Base-by-base conservation (phyloP, 2,888 invertebrate genomes). In the Thyatira batis region DNA sequence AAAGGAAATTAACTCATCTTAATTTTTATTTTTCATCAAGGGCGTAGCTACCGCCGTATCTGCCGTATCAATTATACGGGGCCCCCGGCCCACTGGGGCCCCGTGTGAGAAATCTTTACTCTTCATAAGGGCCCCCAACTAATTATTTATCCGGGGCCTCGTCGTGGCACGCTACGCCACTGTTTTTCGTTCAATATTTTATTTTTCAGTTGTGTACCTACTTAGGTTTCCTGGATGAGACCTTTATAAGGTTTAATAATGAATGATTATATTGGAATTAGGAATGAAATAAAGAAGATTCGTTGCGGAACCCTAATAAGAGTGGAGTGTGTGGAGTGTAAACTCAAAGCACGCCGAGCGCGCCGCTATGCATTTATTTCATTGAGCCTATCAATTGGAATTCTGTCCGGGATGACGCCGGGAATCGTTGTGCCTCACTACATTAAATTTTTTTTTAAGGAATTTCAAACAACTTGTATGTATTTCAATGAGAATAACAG, bases 341-440 rank as follows among this genome's bases (percentile, higher is more conserved):
- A n/a, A n/a, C n/a, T n/a, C 77, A 76, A 76, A 76, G 71, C 65
- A 57, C 62, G 64, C 62, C 66, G 69, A 61, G 69, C 73, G 69
- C 68, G 65, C 64, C 54, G 66, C 69, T 61, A 58, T 67, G 77
- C 77, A 68, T 79, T 80, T 77, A 77, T 80, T 82, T 75, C 81
- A 85, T 82, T 82, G 72, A 81, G 71, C 53, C 67, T 68, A 73
- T 76, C 79, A 76, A 76, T 73, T 71, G 73, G 74, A 80, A 76
- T 78, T 67, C 66, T 49, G 57, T 55, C 27, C 50, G 44, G 33
- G 45, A n/a, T n/a, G n/a, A n/a, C 45, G 25, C 49, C 20, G 17
- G 6, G 10, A n/a, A 48, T 48, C 48, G 48, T 27, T 27, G 17
- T 6, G 48, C 27, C 4, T 48, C 48, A 48, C 13, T 48, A 4